phyloP scores from a whole-genome alignment of 2,888 invertebrate species.

The Drosophila algonquin region DNA sequence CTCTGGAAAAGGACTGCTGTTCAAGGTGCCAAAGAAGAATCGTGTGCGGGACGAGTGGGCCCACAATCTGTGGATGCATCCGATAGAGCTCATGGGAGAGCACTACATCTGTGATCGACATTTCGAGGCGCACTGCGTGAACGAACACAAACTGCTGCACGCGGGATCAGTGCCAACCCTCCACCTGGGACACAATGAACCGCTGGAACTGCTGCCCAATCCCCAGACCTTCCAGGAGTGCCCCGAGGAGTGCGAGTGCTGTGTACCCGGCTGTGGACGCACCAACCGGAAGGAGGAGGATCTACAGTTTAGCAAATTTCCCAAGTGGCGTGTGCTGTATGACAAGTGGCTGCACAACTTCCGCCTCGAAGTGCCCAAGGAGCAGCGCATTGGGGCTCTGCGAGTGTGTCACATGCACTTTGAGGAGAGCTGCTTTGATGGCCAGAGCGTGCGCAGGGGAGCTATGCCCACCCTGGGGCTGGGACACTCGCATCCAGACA shows the following conservation, averaged over 20 bases:
- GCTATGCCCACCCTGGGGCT: conserved; percentile 71
- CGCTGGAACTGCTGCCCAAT: conserved; percentile 54
- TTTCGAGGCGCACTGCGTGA: conserved; percentile 68
- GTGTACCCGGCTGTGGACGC: conserved; percentile 61
- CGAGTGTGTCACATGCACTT: conserved; percentile 69
- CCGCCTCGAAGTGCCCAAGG: conserved; percentile 34
- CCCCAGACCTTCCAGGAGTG: conserved; percentile 50
- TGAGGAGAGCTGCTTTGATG: conserved; percentile 48
- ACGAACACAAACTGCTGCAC: conserved; percentile 41
- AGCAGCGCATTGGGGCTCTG: conserved; percentile 33
- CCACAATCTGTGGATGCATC: conserved; percentile 56
- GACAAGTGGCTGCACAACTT: conserved; percentile 72
- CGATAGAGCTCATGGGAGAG: conserved; percentile 20
- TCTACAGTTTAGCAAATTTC: conserved; percentile 51
- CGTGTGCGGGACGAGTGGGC: conserved; percentile 65
- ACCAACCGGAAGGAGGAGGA: conserved; percentile 26
- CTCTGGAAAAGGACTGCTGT: conserved; percentile 39
- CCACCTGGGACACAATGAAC: conserved; percentile 60
- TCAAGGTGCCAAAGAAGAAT: conserved; percentile 51
- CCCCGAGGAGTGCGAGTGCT: conserved; percentile 30
- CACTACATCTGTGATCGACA: conserved; percentile 71
- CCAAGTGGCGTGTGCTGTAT: conserved; percentile 46
- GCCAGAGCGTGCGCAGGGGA: conserved; percentile 39
- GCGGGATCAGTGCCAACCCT: conserved; percentile 71
- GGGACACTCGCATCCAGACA: conserved; percentile 53